These are phyloP conservation scores for Oligia strigilis DNA, from an alignment of 2,888 invertebrate species.

Conservation along the genomic window DNA sequence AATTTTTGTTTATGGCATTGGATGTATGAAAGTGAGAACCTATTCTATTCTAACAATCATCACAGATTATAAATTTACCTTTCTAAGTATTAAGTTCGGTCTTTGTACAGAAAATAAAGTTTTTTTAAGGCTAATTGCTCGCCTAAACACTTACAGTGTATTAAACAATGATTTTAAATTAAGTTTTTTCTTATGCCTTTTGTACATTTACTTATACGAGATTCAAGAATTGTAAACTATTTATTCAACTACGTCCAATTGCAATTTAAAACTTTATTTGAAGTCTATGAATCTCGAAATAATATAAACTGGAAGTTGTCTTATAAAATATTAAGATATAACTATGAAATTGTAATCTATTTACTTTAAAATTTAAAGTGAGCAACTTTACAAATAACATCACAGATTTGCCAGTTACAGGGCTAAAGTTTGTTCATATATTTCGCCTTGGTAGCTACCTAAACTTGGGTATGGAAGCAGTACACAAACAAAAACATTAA, in stretches of 20 bases:
- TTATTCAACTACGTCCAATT: constrained; percentile 14
- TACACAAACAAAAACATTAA: constrained; percentile 63
- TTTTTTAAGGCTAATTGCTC: constrained; percentile 43
- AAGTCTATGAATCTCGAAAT: constrained; percentile 25
- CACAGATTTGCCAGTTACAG: constrained; percentile 75
- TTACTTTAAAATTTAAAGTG: constrained; percentile 83
- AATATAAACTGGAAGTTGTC: constrained; percentile 33
- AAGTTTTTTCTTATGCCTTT: constrained; percentile 49
- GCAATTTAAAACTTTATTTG: constrained; percentile 25
- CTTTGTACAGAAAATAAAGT: constrained; percentile 65
- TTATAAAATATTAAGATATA: constrained; percentile 60
- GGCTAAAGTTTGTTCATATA: constrained; percentile 54
- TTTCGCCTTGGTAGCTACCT: constrained; percentile 48
- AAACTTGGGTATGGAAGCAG: constrained; percentile 52
- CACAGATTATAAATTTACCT: constrained; percentile 82
- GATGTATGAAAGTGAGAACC: constrained; percentile 48
- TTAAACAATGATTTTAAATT: constrained; percentile 46
- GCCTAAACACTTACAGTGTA: constrained; percentile 56
- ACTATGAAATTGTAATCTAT: constrained; percentile 70
- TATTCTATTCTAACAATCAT: constrained; percentile 86
- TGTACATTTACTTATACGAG: constrained; percentile 56
- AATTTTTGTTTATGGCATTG: constrained; percentile 72
- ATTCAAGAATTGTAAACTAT: constrained; percentile 54
- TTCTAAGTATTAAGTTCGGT: constrained; percentile 54
- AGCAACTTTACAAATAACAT: constrained; percentile 84